Conservation (phyloP, 2,888 invertebrate genomes). For the Andrena hattorfiana region DNA sequence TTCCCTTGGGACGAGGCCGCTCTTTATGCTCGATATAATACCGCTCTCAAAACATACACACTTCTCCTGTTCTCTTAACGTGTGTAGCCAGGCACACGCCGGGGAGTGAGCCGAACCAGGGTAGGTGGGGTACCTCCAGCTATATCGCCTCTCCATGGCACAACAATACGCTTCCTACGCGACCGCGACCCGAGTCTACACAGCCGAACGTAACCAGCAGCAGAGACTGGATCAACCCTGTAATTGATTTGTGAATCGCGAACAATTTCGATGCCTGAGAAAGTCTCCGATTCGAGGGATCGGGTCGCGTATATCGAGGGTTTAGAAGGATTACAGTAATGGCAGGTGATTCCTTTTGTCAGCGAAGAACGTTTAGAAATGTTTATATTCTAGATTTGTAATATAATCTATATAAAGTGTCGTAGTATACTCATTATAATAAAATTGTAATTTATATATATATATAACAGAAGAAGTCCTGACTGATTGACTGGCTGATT, state of each 20-base stretch:
- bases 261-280: constrained; percentile 19
- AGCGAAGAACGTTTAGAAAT: too few relatives aligned
- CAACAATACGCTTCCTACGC: constrained; percentile 57
- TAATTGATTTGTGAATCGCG: constrained; percentile 59
- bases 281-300: not conserved
- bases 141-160: constrained; percentile 51
- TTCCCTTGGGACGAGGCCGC: constrained; percentile 83
- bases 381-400: too few relatives aligned
- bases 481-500: too few relatives aligned
- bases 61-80: constrained; percentile 78
- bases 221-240: constrained; percentile 37
- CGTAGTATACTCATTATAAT: too few relatives aligned
- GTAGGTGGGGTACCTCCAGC: constrained; percentile 42
- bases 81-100: constrained; percentile 58
- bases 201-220: constrained; percentile 39
- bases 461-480: too few relatives aligned
- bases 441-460: too few relatives aligned
- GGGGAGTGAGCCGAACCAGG: constrained; percentile 42
- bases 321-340: not conserved
- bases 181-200: constrained; percentile 42
- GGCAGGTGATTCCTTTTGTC: not conserved
- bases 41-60: constrained; percentile 85
- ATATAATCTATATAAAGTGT: too few relatives aligned
- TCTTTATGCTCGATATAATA: constrained; percentile 85
- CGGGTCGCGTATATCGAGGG: not conserved